Base-by-base conservation (phyloP, 2,113 vertebrate species). In the Tragelaphus scriptus region DNA sequence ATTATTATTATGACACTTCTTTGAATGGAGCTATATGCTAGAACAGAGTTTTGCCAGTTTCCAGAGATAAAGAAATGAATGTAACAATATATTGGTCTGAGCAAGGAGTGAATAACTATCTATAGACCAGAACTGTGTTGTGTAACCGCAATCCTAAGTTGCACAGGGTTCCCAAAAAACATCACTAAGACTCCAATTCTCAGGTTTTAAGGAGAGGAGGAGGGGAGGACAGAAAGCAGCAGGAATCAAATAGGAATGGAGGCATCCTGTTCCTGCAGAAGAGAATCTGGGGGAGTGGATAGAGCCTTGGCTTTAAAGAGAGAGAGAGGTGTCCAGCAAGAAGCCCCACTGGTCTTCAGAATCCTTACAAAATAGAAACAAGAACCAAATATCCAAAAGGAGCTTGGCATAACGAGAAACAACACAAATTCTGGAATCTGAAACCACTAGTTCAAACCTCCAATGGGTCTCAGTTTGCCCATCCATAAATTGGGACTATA, bases 11-110 rank as follows among this genome's bases (percentile, higher is more conserved):
- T 61, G 77, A 59, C 19, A 1, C 88, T 86, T 47, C 63, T 86
- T 91, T 61, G 61, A 92, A 84, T 1, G n/a, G 8, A 85, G 17
- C 7, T 81, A 16, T 51, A 3, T 87, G 47, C 28, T 79, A 88
- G 36, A 88, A 32, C 30, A 91, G 85, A 79, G 28, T 26, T 81
- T 77, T 47, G 71, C 32, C 90, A 91, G 32, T 14, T 68, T 93
- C 65, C 26, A 51, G 55, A 97, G 47, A 95, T 51, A 93, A 80
- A 94, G 75, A 91, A 92, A 85, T 75, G 56, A 92, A 92, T 63
- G 32, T 81, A 82, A 86, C 49, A 91, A 53, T 40, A 17, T 65
- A 90, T 53, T 95, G 81, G 26, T 58, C 81, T 94, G 49, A 90
- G 30, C 55, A 90, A 82, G 26, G 15, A 81, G 9, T 85, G 65